Base-by-base conservation (phyloP, 2,797 vertebrate species). In the Gobionotothen gibberifrons region DNA sequence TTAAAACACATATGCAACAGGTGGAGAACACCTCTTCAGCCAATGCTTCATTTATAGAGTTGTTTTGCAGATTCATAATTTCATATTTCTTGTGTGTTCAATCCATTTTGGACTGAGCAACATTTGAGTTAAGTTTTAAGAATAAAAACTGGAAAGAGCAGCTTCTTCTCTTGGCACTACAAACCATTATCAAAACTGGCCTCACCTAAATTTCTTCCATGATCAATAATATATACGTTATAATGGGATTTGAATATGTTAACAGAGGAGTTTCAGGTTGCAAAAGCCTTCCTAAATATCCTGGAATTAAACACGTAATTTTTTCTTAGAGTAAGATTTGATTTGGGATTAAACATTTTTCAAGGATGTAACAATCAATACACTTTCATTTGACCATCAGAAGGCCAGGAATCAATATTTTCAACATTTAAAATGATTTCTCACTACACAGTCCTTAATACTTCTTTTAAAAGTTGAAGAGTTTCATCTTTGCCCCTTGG, bases 361-460 rank as follows among this genome's bases (percentile, higher is more conserved):
- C 48, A 61, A 52, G 58, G 57, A 53, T 61, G 26, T n/a, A 71
- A 36, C 54, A 76, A 84, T 85, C 83, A 44, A 60, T 79, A 63
- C 2, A 5, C 66, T 76, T 84, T 79, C 64, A 73, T 83, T 76
- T 73, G 29, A 72, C 47, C 68, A 78, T 67, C 56, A 74, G 32
- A 79, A 32, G 32, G 47, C 36, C 26, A 29, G 54, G 44, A 67
- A 86, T 86, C 84, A 51, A 77, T 84, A 73, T 44, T 47, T 70
- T 17, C 49, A 44, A 48, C 72, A 65, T 65, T 67, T 26, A 68
- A 82, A 70, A 82, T 74, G 61, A 86, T 71, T 69, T 66, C 69
- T 16, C 39, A 63, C 60, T 52, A 42, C 55, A 46, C 43, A 15
- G 49, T 17, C 39, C 54, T 69, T 78, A 63, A 76, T 26, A 69